Conservation (phyloP, 2,113 vertebrate genomes). For the Rhinopomastus cyanomelas region DNA sequence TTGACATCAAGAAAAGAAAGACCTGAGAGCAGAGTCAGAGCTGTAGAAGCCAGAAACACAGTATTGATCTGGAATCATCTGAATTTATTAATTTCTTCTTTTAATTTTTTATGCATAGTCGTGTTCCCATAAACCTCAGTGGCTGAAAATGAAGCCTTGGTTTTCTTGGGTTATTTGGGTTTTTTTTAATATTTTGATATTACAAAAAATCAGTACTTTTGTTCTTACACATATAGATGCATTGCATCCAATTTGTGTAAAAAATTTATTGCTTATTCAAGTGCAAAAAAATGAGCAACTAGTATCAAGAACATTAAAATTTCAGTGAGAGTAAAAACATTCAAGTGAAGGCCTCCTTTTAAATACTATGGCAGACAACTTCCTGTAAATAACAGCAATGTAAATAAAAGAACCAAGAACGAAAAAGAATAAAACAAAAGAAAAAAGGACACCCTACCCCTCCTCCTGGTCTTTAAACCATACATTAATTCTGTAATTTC, state of each 20-base stretch:
- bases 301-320: background rate
- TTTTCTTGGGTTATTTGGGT: background rate
- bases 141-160: background rate
- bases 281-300: background rate
- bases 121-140: background rate
- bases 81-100: background rate
- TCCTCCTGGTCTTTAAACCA: accelerated
- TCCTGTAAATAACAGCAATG: background rate
- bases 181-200: background rate
- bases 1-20: background rate
- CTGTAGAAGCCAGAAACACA: background rate
- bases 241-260: background rate
- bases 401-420: background rate
- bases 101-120: background rate
- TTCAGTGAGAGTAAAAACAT: background rate
- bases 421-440: accelerated
- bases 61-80: background rate
- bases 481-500: background rate
- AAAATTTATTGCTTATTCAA: background rate
- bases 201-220: background rate
- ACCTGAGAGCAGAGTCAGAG: background rate
- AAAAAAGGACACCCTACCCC: too few relatives aligned
- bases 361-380: background rate
- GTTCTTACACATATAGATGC: background rate
- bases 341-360: background rate